Base-by-base conservation (phyloP, 2,888 invertebrate genomes). In the Parnassius mnemosyne region DNA sequence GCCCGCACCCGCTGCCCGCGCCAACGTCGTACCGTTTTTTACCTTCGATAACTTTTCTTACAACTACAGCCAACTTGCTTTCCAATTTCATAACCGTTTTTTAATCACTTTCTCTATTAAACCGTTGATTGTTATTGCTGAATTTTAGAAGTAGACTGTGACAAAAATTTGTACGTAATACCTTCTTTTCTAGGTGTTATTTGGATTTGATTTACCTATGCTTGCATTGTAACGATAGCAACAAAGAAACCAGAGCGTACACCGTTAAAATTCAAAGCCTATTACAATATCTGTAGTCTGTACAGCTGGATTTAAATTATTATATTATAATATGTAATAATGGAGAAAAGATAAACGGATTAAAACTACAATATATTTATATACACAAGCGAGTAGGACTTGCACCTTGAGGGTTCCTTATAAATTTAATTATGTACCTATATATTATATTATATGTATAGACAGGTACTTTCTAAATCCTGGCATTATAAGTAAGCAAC, bases 1-100 rank as follows among this genome's bases (percentile, higher is more conserved):
- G 67, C 20, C 20, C 20, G 20, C 20, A 20, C 20, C 20, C 20
- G 20, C 20, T 20, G 20, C 65, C 72, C 69, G 71, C 70, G 68
- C 69, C 67, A 68, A 65, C 69, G 73, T 73, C 71, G 74, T 73
- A 71, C 69, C 70, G 69, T 66, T 75, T 61, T 62, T 62, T 58
- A 58, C 62, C 62, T 58, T 46, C 44, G 62, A 54, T 51, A 54
- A 50, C 51, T 63, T 53, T 51, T 34, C 34, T 34, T 34, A 34
- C 52, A 20, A 20, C 59, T 65, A 63, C 53, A 65, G 34, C 20
- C 56, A 57, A 57, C 55, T 50, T 63, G 59, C 63, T 63, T 63
- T 63, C 63, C 59, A 59, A 63, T 63, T 63, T 63, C 63, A 63
- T 63, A 65, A 59, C 63, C 55, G 20, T 63, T 60, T 67, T 64